phyloP scores from a whole-genome alignment of 2,797 vertebrate genomes.

The Sarcoramphus papa region DNA sequence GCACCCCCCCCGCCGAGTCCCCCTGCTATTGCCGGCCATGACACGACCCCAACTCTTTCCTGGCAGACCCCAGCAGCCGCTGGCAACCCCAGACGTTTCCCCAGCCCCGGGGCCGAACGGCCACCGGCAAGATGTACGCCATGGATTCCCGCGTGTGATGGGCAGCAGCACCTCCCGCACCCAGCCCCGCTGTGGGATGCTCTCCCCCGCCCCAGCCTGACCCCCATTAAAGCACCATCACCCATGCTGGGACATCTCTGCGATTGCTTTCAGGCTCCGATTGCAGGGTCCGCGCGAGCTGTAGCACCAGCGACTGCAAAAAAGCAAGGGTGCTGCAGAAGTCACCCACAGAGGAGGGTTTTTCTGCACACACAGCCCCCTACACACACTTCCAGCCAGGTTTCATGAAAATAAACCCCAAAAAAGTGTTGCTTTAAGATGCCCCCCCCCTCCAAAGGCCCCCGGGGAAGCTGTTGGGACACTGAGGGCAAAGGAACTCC shows the following conservation, averaged over 20 bases:
- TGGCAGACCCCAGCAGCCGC: not conserved
- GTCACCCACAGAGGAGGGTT: not conserved
- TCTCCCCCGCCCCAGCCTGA: no score
- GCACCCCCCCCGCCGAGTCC: no score
- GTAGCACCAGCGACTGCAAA: not conserved
- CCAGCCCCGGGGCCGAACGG: not conserved
- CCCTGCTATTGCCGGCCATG: accelerated
- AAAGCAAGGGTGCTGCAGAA: not conserved
- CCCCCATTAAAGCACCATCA: not conserved
- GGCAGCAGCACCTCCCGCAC: not conserved
- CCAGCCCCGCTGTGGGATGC: accelerated
- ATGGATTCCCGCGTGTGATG: slow-evolving; percentile 64
- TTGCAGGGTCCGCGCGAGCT: accelerated
- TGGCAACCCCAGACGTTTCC: not conserved
- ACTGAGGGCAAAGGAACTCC: not conserved
- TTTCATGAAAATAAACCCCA: not conserved
- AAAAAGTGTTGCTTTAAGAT: not conserved
- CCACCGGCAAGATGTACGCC: slow-evolving; percentile 61
- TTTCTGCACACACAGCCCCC: not conserved
- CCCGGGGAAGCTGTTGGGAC: not conserved
- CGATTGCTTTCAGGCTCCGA: not conserved
- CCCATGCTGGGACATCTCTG: not conserved
- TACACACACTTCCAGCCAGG: not conserved
- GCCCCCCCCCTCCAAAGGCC: not conserved
- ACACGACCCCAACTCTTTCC: not conserved